Base-by-base conservation (phyloP, 2,797 vertebrate genomes). In the Lagodon rhomboides region DNA sequence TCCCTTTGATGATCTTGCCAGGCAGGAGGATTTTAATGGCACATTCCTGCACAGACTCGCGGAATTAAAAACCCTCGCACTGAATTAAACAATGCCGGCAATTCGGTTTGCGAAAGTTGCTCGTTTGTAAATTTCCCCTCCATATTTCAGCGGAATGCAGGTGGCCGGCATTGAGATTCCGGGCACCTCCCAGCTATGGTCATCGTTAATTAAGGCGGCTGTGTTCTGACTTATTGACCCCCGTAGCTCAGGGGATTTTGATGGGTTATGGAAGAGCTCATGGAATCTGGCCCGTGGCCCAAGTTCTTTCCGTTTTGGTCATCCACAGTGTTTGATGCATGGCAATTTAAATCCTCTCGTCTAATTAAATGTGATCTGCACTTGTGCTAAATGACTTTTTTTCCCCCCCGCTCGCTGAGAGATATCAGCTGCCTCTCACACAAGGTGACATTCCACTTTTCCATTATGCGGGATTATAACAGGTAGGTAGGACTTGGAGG, bases 331-430 rank as follows among this genome's bases (percentile, higher is more conserved):
- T 95, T 95, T 95, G 95, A 96, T 95, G 95, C 95, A 94, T 95
- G 93, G 93, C 94, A 94, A 96, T 95, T 96, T 95, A 95, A 96
- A 95, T 95, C 94, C 94, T 93, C 92, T 93, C 92, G 86, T 95
- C 95, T 95, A 96, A 96, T 96, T 96, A 96, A 96, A 95, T 95
- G 95, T 94, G 94, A 96, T 96, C 94, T 95, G 93, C 91, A 93
- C 95, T 96, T 92, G 94, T 95, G 95, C 95, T 95, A 95, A 96
- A 95, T 96, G 91, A 94, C 95, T 94, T 95, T 95, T 93, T 89
- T 91, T 80, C 72, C 74, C 80, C 80, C 71, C 73, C 80, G 72
- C 87, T 91, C 87, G 76, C 92, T 88, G 91, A 95, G 92, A 93
- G 93, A 94, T 95, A 95, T 95, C 93, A 92, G 93, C 92, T 94